Base-by-base conservation (phyloP, 2,797 vertebrate genomes). In the Coregonus suidteri region DNA sequence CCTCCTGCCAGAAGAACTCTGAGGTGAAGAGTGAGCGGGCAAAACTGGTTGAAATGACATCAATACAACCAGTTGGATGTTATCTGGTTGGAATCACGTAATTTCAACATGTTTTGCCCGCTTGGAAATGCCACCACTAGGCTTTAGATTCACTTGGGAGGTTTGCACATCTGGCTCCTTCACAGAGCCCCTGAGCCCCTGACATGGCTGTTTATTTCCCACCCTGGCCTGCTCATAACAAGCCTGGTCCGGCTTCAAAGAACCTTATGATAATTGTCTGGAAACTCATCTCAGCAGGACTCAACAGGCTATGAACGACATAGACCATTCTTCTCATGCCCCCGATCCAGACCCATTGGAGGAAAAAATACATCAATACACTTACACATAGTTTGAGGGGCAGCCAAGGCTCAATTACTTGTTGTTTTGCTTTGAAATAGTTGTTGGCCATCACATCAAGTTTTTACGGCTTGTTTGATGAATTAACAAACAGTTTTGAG, bases 161-260 rank as follows among this genome's bases (percentile, higher is more conserved):
- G 70, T 68, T 77, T 53, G 5, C 86, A 86, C 88, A 92, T 90
- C 85, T 91, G 88, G 87, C 80, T 71, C 67, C 68, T 82, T 77
- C 64, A 81, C 74, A 74, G 20, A 52, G 83, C 84, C 82, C 84
- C 82, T 79, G 74, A 86, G 79, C 31, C 81, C 69, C 73, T 75
- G 77, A 90, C 75, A 83, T 86, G 56, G 34, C 18, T 79, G 76
- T 77, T 88, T 81, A 83, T 88, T 88, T 86, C 51, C 77, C 68
- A 67, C 75, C 79, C 25, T 47, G 41, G 9, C 41, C 34, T 3
- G 41, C 59, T 76, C 35, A 25, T 77, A 56, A 76, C 79, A 76
- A 83, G 69, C 78, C 67, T 4, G 47, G 41, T 47, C 41, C 41
- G 41, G 51, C 80, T 90, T 90, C 76, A 88, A 89, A 89, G 81